These are phyloP conservation scores for Lagopus leucura DNA, from an alignment of 2,113 vertebrate genomes.

Conservation along the genomic window DNA sequence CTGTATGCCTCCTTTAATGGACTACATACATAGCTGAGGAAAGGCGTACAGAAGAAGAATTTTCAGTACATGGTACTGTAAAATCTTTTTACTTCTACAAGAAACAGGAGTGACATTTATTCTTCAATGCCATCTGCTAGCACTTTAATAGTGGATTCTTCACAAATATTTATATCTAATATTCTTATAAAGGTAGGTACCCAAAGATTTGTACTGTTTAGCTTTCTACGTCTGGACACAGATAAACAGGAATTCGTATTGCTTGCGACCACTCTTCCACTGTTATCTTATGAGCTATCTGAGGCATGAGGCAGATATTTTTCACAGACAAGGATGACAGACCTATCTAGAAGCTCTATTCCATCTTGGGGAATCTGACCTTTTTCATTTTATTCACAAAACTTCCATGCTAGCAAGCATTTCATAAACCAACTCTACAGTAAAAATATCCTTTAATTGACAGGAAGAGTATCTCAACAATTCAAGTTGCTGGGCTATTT, in stretches of 20 bases:
- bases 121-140: conserved; percentile 66
- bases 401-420: background rate
- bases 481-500: background rate
- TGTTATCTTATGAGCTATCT: accelerated
- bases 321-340: background rate
- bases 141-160: background rate
- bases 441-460: background rate
- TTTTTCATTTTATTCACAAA: background rate
- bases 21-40: background rate
- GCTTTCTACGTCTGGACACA: background rate
- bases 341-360: background rate
- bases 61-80: background rate
- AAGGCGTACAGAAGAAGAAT: background rate
- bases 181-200: background rate
- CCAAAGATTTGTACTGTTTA: background rate
- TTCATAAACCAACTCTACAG: background rate
- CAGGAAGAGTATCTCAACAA: background rate
- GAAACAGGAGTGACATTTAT: background rate
- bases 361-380: background rate
- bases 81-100: background rate
- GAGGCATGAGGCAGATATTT: background rate
- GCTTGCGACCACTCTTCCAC: background rate
- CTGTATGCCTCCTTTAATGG: background rate
- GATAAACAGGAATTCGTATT: background rate
- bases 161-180: background rate